Percentiles rank a stretch among this genome's conserved stretches.
Evolutionary conservation across 35 echinoderm and acorn worm species (phyloP).

Genomic region (Holothuria glaberrima): DNA sequence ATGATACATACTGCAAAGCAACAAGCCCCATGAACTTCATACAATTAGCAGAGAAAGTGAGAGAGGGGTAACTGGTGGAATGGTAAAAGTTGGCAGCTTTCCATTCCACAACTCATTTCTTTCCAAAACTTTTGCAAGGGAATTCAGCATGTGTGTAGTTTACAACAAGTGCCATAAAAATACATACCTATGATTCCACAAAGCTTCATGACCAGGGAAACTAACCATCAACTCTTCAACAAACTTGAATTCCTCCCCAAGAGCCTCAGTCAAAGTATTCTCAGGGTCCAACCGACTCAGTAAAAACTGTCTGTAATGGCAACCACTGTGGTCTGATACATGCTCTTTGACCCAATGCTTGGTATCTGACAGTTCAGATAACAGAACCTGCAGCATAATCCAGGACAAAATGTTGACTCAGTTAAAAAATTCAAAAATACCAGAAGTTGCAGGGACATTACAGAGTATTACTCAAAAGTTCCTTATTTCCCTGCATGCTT

Average conservation of each 20-base stretch:
- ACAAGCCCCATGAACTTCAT: no score
- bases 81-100: no score
- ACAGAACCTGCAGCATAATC: conserved; percentile 47
- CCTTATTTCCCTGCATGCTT: no score
- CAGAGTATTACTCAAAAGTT: no score
- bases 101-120: no score
- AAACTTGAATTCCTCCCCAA: conserved; percentile 71
- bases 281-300: conserved; percentile 5
- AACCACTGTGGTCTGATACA: conserved; percentile 92
- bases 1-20: no score
- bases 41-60: no score
- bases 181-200: conserved; percentile 88
- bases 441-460: not conserved
- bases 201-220: conserved; percentile 88
- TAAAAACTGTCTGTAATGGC: conserved; percentile 85
- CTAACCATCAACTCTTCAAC: conserved; percentile 64
- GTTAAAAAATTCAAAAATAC: not conserved
- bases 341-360: conserved; percentile 70
- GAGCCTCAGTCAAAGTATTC: conserved; percentile 22
- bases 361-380: conserved; percentile 67
- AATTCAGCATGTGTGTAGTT: no score
- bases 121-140: no score
- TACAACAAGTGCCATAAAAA: no score
- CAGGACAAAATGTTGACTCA: no score
- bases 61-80: no score